Evolutionary conservation across 2,113 vertebrate species (phyloP).

Genomic region (Amblyornis subalaris): DNA sequence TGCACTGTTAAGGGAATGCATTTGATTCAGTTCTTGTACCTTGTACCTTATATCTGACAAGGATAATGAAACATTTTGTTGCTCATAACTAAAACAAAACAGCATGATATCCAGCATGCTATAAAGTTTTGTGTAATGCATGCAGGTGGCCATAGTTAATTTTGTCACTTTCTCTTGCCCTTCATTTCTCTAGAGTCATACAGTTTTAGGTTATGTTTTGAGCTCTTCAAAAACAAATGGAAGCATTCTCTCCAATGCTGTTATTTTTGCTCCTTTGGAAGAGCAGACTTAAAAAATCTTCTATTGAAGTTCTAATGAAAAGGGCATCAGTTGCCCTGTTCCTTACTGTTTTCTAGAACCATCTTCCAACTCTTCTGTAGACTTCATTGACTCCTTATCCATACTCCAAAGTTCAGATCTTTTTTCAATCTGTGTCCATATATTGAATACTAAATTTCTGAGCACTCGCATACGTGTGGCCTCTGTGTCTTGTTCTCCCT

Average conservation of each 20-base stretch:
- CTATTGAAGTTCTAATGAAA: neutral
- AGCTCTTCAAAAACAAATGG: neutral
- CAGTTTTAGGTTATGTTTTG: neutral
- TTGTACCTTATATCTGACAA: neutral
- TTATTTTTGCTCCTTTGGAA: neutral
- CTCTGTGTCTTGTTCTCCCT: neutral
- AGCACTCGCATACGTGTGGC: neutral
- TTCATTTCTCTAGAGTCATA: neutral
- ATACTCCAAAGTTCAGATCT: neutral
- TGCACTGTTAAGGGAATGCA: neutral
- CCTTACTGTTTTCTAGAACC: neutral
- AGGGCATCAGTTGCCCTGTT: neutral
- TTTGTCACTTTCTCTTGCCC: neutral
- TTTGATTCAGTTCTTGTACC: neutral
- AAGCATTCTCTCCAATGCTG: neutral
- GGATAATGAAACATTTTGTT: neutral
- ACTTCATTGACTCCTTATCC: neutral
- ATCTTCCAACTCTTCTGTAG: neutral
- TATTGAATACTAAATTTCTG: neutral
- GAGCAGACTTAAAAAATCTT: neutral
- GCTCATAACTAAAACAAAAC: neutral
- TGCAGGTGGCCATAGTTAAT: neutral
- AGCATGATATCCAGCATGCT: neutral
- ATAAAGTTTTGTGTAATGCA: neutral
- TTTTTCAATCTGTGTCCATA: neutral